Evolutionary conservation across 92 coral and sea anemone genomes (phyloP), one percentile per base, ranked within the genome.

Genomic region (Epizoanthus illoricatus): DNA sequence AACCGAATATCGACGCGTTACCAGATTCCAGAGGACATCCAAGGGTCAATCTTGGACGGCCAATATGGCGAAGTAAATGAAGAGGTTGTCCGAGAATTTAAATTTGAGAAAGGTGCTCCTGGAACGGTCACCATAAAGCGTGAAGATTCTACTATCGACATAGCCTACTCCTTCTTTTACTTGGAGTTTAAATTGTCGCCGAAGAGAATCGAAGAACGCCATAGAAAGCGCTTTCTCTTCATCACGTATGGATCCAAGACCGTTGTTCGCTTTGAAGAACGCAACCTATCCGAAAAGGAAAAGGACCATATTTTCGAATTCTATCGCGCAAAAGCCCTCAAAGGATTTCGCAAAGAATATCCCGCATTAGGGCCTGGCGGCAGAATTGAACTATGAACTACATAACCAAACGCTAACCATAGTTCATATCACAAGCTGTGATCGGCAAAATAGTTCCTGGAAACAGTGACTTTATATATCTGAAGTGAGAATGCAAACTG

Each of bases 151-250:
- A 28, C 36, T 2, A 28, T 28, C 36, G 36, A 28, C 36, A 1
- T 28, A 28, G 90, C 90, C 2, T 87, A 84, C 42, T 85, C 80
- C 1, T n/a, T 84, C 17, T 84, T 45, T 80, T 36, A 16, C 74
- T 73, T 87, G 87, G 78, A 84, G 23, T 88, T 88, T 80, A 76
- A 87, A 57, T 42, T 87, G 40, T 65, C 90, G 40, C 84, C 87
- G 28, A 75, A 12, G 21, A 43, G 71, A 62, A 87, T 81, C 40
- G 79, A 82, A 36, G 42, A 69, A 20, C 54, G n/a, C 9, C 41
- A 45, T 47, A 61, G 40, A 4, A 66, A 73, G 75, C 13, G 55
- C 68, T 76, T 87, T 57, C 80, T 81, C 0, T 83, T 83, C 21
- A 16, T 57, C 66, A 56, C 33, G 36, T 5, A 15, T 68, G 83